These are phyloP conservation scores for Potamilus streckersoni DNA, from an alignment of 1,140 invertebrate genomes.

Conservation along the genomic window DNA sequence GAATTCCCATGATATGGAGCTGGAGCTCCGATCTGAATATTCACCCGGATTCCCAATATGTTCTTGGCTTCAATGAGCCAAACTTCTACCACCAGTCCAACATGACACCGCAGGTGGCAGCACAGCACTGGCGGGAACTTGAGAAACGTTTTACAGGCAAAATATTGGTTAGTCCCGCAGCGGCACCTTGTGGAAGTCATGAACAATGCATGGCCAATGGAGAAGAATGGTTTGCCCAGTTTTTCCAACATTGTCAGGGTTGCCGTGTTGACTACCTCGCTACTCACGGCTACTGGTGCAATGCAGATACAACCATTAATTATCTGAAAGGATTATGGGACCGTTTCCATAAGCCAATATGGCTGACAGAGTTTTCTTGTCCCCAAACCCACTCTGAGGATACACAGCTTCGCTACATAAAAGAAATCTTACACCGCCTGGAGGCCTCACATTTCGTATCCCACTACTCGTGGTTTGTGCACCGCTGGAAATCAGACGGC, in stretches of 20 bases:
- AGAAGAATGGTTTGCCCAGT: neutral
- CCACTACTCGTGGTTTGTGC: constrained; percentile 20
- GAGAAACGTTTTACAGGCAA: constrained; percentile 21
- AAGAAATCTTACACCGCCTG: constrained; percentile 16
- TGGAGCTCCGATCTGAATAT: constrained; percentile 11
- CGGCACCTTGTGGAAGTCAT: constrained; percentile 25
- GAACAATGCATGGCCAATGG: neutral
- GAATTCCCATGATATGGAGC: neutral
- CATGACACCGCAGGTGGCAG: constrained; percentile 26
- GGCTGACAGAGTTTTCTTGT: constrained; percentile 37
- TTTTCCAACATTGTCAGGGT: constrained; percentile 20
- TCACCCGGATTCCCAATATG: constrained; percentile 13
- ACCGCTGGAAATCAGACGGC: neutral
- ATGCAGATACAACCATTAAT: constrained; percentile 20
- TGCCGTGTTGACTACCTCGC: constrained; percentile 32
- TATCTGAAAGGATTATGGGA: constrained; percentile 22
- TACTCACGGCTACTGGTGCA: constrained; percentile 31
- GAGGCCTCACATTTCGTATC: neutral
- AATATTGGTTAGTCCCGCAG: constrained; percentile 33
- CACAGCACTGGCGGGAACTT: constrained; percentile 29
- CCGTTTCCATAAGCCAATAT: constrained; percentile 21
- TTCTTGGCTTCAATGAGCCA: constrained; percentile 46
- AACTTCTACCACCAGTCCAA: constrained; percentile 36
- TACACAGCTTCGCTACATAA: constrained; percentile 28
- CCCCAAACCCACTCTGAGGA: constrained; percentile 8